Conservation (phyloP, 30 jellyfish, hydroid and myxozoan species). For the Chrysaora quinquecirrha region DNA sequence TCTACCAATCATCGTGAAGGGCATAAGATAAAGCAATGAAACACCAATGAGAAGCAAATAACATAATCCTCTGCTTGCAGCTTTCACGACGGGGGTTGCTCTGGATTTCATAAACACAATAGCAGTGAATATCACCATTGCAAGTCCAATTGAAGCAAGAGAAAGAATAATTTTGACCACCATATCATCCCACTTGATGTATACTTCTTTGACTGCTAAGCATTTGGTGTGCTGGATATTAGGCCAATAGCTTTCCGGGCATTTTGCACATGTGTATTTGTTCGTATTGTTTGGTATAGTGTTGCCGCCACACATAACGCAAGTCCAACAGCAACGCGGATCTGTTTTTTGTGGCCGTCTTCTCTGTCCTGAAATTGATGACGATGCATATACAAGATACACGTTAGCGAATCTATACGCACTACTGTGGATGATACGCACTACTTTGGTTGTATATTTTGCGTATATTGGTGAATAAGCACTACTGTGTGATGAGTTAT, state of each 20-base stretch:
- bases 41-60: slow-evolving; percentile 67
- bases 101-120: slow-evolving; percentile 25
- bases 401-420: no score
- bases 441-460: no score
- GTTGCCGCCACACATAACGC: slow-evolving; percentile 72
- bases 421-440: no score
- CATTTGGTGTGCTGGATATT: slow-evolving; percentile 43
- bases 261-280: slow-evolving; percentile 44
- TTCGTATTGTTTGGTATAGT: slow-evolving; percentile 47
- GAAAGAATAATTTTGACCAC: slow-evolving; percentile 9
- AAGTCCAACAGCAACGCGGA: slow-evolving; percentile 90
- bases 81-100: slow-evolving; percentile 70
- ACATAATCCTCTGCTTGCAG: slow-evolving; percentile 77
- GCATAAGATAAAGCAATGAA: slow-evolving; percentile 38
- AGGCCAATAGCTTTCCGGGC: slow-evolving; percentile 43
- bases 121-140: slow-evolving; percentile 23
- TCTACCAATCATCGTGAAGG: slow-evolving; percentile 46
- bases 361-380: slow-evolving; percentile 36
- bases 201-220: slow-evolving; percentile 9
- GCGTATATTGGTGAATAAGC: no score
- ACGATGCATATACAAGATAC: no score
- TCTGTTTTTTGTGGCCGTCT: slow-evolving; percentile 15
- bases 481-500: no score
- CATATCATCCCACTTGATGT: slow-evolving; percentile 23
- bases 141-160: slow-evolving; percentile 31